A percentile compares a stretch with the other conserved stretches of the same genome.
phyloP scores from a whole-genome alignment of 2,888 invertebrate genomes.

The Xanthia icteritia region DNA sequence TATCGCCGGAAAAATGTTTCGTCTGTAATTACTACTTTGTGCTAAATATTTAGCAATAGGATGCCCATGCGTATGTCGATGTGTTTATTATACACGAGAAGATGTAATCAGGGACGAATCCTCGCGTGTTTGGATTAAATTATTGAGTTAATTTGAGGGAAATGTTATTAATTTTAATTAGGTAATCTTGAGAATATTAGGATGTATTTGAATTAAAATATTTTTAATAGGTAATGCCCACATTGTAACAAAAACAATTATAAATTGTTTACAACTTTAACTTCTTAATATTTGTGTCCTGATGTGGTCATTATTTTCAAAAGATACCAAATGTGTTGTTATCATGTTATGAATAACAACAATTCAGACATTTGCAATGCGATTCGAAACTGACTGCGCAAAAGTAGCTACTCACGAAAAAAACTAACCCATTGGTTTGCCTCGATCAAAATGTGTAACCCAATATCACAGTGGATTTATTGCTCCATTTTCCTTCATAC shows the following conservation, averaged over 20 bases:
- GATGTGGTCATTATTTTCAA: not conserved
- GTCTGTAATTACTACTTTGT: slow-evolving; percentile 40
- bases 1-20: slow-evolving; percentile 52
- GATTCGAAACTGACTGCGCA: not conserved
- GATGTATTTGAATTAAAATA: not conserved
- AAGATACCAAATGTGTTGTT: not conserved
- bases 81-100: slow-evolving; percentile 31
- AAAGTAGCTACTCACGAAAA: not conserved
- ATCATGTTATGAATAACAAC: not conserved
- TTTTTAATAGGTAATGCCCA: not conserved
- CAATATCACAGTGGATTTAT: too few relatives aligned
- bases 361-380: not conserved
- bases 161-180: not conserved
- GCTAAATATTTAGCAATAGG: slow-evolving; percentile 49
- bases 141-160: slow-evolving; percentile 1
- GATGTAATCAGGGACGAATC: slow-evolving; percentile 37
- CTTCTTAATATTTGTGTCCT: not conserved
- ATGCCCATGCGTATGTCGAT: slow-evolving; percentile 40
- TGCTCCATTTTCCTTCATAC: not conserved
- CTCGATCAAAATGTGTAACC: not conserved
- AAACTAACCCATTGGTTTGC: not conserved
- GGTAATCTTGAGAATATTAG: not conserved
- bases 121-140: slow-evolving; percentile 37
- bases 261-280: not conserved
- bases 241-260: too few relatives aligned